Conservation (phyloP, 1,140 invertebrate species). For the Drosophila novamexicana region DNA sequence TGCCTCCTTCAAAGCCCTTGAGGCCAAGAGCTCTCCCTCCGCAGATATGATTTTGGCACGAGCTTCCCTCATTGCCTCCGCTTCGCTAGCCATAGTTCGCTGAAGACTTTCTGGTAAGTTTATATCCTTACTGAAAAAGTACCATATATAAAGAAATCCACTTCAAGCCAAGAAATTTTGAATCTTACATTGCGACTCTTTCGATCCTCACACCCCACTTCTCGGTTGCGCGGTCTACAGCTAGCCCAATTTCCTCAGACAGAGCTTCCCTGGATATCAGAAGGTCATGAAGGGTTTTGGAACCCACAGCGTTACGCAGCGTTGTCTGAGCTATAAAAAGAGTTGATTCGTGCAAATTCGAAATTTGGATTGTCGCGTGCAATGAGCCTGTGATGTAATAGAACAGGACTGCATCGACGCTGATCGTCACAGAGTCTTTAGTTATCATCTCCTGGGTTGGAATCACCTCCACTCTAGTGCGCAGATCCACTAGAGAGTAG, state of each 20-base stretch:
- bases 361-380: conserved; percentile 92
- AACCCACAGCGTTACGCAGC: conserved; percentile 92
- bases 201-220: conserved; percentile 98
- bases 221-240: conserved; percentile 61
- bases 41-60: conserved; percentile 92
- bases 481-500: conserved; percentile 89
- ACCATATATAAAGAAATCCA: conserved; percentile 33
- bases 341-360: conserved; percentile 90
- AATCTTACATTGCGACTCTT: conserved; percentile 94
- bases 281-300: conserved; percentile 88
- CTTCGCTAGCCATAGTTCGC: conserved; percentile 93
- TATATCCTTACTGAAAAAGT: conserved; percentile 91
- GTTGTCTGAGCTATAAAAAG: conserved; percentile 85
- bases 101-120: conserved; percentile 92
- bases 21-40: conserved; percentile 95
- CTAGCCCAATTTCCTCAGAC: conserved; percentile 49
- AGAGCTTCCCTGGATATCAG: conserved; percentile 55
- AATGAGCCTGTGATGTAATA: conserved; percentile 91
- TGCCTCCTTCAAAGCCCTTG: conserved; percentile 94
- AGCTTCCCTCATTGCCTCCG: conserved; percentile 90
- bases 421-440: conserved; percentile 91
- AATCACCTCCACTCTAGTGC: conserved; percentile 90
- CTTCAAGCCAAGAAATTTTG: neutral
- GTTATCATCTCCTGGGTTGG: conserved; percentile 89
- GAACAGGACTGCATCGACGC: conserved; percentile 91